These are phyloP conservation scores for Leucoma salicis DNA, from an alignment of 2,888 invertebrate genomes.

Conservation along the genomic window DNA sequence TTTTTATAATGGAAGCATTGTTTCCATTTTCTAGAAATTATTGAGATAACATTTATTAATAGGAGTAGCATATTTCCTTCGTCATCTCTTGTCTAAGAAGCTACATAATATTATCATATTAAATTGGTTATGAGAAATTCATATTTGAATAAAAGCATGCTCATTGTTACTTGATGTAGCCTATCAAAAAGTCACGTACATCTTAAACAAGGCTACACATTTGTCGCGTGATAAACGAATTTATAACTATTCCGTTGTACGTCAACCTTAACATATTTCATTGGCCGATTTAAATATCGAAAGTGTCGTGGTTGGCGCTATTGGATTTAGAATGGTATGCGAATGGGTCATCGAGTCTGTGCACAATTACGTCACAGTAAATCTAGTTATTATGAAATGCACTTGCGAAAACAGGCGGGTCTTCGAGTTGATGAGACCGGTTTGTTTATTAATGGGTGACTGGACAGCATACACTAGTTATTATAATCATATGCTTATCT, in stretches of 20 bases:
- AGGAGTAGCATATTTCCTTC: too few relatives aligned
- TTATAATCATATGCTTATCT: neutral
- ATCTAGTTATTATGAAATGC: constrained; percentile 49
- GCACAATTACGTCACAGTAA: constrained; percentile 44
- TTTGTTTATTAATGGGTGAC: constrained; percentile 26
- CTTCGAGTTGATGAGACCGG: constrained; percentile 34
- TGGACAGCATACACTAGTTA: neutral
- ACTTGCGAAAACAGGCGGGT: constrained; percentile 48
- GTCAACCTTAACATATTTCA: constrained; percentile 21
- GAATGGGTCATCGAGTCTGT: constrained; percentile 40
- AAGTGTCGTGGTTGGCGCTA: constrained; percentile 52
- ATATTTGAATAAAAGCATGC: too few relatives aligned
- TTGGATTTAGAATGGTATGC: constrained; percentile 47
- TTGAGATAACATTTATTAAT: too few relatives aligned
- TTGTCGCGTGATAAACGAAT: constrained; percentile 1
- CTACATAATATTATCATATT: too few relatives aligned
- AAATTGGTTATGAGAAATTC: too few relatives aligned
- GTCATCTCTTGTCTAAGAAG: too few relatives aligned
- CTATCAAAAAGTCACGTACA: neutral
- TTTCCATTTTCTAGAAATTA: too few relatives aligned
- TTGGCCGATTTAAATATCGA: constrained; percentile 52
- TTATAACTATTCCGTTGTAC: constrained; percentile 1
- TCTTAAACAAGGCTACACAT: neutral
- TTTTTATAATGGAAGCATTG: too few relatives aligned
- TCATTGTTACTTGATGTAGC: neutral